Base-by-base conservation (phyloP, 2,888 invertebrate genomes). In the Acrobeloides nanus region DNA sequence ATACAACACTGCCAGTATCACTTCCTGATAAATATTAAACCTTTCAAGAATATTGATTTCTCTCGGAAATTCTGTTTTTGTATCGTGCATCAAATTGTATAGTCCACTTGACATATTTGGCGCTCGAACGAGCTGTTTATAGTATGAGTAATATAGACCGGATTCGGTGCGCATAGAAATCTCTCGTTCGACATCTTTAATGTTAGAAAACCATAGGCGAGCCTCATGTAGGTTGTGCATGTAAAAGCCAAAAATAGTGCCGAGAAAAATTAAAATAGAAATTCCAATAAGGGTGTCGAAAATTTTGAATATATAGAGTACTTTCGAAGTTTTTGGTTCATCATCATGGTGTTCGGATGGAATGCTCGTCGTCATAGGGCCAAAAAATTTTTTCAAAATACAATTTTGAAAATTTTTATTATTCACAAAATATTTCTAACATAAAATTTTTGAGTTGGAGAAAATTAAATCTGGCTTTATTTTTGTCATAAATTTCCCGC, bases 111-210 rank as follows among this genome's bases (percentile, higher is more conserved):
- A 24, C 35, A 60, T 39, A 39, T 72, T 68, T 65, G 62, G 15
- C 55, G 53, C 17, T 69, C 55, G n/a, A 66, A 72, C 10, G n/a
- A 78, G 51, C 49, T 78, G 76, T 56, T 78, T 78, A 68, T 74
- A 78, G 62, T 77, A 78, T 4, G 77, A 77, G 56, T 78, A 78
- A 58, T 78, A 78, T 7, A 78, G 69, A n/a, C 78, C 78, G 43
- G 74, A 72, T 54, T 78, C 78, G 37, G 78, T 78, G 4, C 78
- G 65, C 58, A 78, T 75, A 10, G 77, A 77, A 38, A 78, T 78
- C 59, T 78, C 78, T 32, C 77, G 59, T 55, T 78, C 77, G 25
- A 59, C 54, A 38, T 61, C 75, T 74, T 76, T 45, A 15, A 68
- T 77, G 51, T 76, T 75, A 1, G 75, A 65, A 57, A 78, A 78